A percentile compares a stretch with the other conserved stretches of the same genome.
These are phyloP conservation scores for Peromyscus californicus DNA, from an alignment of 2,113 vertebrate genomes.

Conservation along the genomic window DNA sequence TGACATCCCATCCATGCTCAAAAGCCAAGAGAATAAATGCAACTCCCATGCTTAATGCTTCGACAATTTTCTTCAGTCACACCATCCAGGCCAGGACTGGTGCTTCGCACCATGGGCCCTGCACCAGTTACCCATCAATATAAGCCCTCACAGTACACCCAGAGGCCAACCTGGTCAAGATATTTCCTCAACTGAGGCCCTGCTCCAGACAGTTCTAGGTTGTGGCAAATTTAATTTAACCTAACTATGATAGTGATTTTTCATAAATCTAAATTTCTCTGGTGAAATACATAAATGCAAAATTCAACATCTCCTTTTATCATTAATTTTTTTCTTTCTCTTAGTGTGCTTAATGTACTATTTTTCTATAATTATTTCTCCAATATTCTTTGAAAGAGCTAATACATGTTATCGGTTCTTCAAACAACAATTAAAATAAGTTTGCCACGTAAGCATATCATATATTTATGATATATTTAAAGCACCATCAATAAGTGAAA, in stretches of 20 bases:
- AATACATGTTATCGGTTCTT: not conserved
- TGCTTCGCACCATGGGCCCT: too few species aligned
- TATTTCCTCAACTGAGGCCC: not conserved
- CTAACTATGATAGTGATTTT: not conserved
- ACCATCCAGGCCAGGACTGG: not conserved
- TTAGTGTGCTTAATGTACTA: not conserved
- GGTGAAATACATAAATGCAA: not conserved
- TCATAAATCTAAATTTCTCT: not conserved
- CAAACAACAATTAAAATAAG: not conserved
- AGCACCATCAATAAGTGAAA: not conserved
- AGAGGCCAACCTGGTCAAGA: too few species aligned
- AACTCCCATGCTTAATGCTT: not conserved
- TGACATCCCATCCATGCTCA: not conserved
- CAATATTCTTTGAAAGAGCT: not conserved
- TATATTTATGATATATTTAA: not conserved
- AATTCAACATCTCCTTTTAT: not conserved
- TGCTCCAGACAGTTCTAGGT: not conserved
- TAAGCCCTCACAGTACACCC: too few species aligned
- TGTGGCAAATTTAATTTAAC: not conserved
- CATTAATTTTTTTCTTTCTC: not conserved
- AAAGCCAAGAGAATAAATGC: not conserved
- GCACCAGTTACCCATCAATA: fast-evolving
- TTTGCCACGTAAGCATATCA: not conserved
- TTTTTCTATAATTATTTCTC: not conserved
- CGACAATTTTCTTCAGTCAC: not conserved